These are phyloP conservation scores for Diogma glabrata DNA, from an alignment of 2,888 invertebrate species.

Conservation along the genomic window DNA sequence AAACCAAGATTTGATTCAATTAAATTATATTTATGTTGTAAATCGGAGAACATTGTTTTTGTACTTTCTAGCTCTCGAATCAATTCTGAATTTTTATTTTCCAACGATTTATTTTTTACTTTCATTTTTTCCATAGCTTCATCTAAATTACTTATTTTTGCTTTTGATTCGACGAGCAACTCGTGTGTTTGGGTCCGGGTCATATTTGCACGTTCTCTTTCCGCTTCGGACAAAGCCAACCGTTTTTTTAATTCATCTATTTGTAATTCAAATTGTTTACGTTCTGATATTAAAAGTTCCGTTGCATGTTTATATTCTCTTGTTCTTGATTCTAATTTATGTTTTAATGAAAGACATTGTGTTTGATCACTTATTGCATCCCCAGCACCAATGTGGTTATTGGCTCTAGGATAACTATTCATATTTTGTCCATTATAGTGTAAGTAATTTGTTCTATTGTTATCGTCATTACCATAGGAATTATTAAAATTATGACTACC, in stretches of 20 bases:
- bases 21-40: conserved; percentile 33
- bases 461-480: neutral
- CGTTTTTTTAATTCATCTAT: conserved; percentile 43
- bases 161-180: conserved; percentile 41
- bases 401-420: neutral
- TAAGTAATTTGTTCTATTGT: conserved; percentile 33
- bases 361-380: neutral
- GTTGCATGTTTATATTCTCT: conserved; percentile 33
- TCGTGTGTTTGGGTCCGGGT: conserved; percentile 51
- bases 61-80: conserved; percentile 43
- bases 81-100: conserved; percentile 38
- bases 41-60: conserved; percentile 41
- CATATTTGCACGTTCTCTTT: conserved; percentile 45
- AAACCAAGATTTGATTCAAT: conserved; percentile 29
- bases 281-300: conserved; percentile 28
- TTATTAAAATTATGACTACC: conserved; percentile 36
- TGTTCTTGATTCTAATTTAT: conserved; percentile 13
- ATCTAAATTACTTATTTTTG: conserved; percentile 31
- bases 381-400: neutral
- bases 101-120: conserved; percentile 24
- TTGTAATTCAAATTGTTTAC: conserved; percentile 27
- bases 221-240: conserved; percentile 45
- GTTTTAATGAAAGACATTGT: conserved; percentile 4
- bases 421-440: conserved; percentile 32
- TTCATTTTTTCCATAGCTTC: conserved; percentile 27